Base-by-base conservation (phyloP, 2,888 invertebrate genomes). In the Ceriagrion tenellum region DNA sequence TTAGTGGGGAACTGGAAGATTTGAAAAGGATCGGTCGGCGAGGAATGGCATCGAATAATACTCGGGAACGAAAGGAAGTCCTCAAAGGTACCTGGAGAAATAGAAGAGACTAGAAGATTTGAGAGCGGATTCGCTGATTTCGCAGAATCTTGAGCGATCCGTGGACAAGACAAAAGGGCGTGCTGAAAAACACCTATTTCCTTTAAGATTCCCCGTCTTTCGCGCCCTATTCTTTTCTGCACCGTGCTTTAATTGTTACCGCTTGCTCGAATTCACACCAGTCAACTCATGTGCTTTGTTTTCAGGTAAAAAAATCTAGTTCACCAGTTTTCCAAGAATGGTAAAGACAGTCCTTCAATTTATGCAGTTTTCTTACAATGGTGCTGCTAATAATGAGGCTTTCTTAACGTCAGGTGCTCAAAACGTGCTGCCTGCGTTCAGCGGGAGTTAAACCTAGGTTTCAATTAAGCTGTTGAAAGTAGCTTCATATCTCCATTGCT, bases 261-360 rank as follows among this genome's bases (percentile, higher is more conserved):
- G 12, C 89, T 55, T 63, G 18, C 69, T 30, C 59, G 59, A 91
- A 91, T 91, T 91, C 63, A 91, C 91, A 59, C 56, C 30, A 35
- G 26, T 26, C 69, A 6, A 69, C 26, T 6, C 69, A 69, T 26
- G 69, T n/a, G 6, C 26, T 88, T 4, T 47, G 40, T 47, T 30
- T 88, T 88, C 40, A 23, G 59, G 23, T 35, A 23, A 63, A 59
- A n/a, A 35, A 91, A 91, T 63, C 63, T 40, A 35, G 35, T 91
- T 63, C 91, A 30, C 91, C 59, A 63, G 59, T 91, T 91, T 91
- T 91, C 91, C 91, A 63, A 63, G 91, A 91, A 91, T 63, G 40
- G 35, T 63, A 63, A 63, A 63, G 63, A 30, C 40, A 6, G 47
- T 47, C 2, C 8, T 47, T 47, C 4, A 47, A 8, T 47, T 47